Conservation (phyloP, 2,888 invertebrate species). For the Dyspetes luteomarginatus region DNA sequence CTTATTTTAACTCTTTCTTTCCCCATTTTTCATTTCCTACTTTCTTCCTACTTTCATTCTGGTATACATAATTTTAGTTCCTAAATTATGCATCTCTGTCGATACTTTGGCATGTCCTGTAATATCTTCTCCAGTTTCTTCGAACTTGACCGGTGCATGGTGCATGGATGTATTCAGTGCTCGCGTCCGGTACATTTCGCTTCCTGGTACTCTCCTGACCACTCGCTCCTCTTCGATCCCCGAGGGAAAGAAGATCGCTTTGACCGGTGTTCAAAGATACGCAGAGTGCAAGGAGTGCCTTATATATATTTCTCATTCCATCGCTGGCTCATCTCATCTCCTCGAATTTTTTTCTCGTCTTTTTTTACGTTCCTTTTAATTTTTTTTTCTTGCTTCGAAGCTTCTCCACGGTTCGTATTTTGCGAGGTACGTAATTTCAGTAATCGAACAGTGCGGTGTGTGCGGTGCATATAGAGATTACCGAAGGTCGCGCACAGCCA, state of each 20-base stretch:
- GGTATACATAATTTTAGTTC: neutral
- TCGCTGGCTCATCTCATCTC: slow-evolving; percentile 46
- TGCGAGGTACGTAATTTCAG: slow-evolving; percentile 51
- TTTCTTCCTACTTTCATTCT: neutral
- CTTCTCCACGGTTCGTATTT: slow-evolving; percentile 41
- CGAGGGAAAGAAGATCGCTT: slow-evolving; percentile 57
- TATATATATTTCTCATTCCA: slow-evolving; percentile 36
- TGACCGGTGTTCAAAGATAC: slow-evolving; percentile 19
- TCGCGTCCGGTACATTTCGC: slow-evolving; percentile 57
- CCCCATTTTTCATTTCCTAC: slow-evolving; percentile 3
- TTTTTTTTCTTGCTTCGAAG: neutral
- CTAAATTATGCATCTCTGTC: neutral
- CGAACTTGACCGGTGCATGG: slow-evolving; percentile 58
- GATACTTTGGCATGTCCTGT: slow-evolving; percentile 16
- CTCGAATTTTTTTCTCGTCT: neutral
- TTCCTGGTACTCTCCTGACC: slow-evolving; percentile 55
- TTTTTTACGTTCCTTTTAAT: neutral
- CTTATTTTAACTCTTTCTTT: slow-evolving; percentile 23
- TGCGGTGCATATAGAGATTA: slow-evolving; percentile 45
- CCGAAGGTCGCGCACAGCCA: slow-evolving; percentile 51
- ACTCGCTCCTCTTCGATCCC: slow-evolving; percentile 56
- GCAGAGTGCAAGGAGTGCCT: slow-evolving; percentile 27
- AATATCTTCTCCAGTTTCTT: slow-evolving; percentile 54
- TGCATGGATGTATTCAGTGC: slow-evolving; percentile 40
- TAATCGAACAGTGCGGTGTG: slow-evolving; percentile 47